Conservation (phyloP, 1,140 invertebrate genomes). For the Brachionus plicatilis region DNA sequence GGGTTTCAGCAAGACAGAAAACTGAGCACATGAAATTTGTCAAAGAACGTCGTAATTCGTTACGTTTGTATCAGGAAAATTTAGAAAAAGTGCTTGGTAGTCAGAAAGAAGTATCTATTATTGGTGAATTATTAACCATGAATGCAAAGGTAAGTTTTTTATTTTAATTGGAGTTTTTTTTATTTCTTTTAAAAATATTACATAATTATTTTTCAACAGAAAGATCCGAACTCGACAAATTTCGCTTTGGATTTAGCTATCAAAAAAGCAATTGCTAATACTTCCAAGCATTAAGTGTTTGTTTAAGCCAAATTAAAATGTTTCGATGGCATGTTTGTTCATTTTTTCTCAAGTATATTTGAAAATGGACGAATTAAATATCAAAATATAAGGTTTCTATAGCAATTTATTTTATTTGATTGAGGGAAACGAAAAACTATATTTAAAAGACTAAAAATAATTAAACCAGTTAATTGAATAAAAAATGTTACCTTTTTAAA, state of each 20-base stretch:
- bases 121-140: slow-evolving; percentile 14
- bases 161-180: neutral
- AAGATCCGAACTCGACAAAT: slow-evolving; percentile 1
- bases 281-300: neutral
- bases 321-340: neutral
- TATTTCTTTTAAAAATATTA: neutral
- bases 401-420: slow-evolving; percentile 25
- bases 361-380: neutral
- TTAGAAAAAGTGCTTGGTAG: neutral
- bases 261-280: slow-evolving; percentile 23
- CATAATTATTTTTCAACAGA: neutral
- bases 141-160: neutral
- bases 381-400: slow-evolving; percentile 8
- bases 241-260: slow-evolving; percentile 4
- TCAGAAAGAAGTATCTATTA: slow-evolving; percentile 3
- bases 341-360: neutral
- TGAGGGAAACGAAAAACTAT: neutral
- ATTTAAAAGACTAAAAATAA: neutral
- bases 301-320: neutral
- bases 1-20: slow-evolving; percentile 8
- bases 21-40: neutral
- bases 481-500: neutral
- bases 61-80: neutral
- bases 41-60: neutral
- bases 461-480: slow-evolving; percentile 3